phyloP scores from a whole-genome alignment of 2,113 vertebrate genomes.

The Alligator sinensis region DNA sequence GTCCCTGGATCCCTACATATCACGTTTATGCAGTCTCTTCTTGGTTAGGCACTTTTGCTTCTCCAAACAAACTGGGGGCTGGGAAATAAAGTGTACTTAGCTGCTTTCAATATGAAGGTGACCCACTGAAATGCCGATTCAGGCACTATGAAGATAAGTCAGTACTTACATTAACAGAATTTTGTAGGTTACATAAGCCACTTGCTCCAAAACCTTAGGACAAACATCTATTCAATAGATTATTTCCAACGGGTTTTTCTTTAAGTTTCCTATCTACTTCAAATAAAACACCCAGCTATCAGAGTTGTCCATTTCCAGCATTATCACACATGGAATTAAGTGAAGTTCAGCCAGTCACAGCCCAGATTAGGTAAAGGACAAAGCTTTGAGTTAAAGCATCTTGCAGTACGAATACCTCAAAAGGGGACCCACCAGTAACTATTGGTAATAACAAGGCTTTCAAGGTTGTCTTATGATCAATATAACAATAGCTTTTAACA shows the following conservation, averaged over 20 bases:
- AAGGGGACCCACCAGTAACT: background rate
- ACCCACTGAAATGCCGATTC: conserved; percentile 19
- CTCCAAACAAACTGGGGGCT: conserved; percentile 6
- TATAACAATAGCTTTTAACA: background rate
- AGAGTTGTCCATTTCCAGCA: conserved; percentile 34
- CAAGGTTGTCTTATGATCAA: background rate
- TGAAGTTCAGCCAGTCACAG: conserved; percentile 4
- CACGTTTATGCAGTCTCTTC: conserved; percentile 48
- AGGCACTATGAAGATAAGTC: background rate
- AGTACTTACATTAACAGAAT: conserved; percentile 30
- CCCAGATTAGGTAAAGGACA: conserved; percentile 35
- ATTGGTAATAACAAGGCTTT: background rate
- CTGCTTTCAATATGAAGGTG: conserved; percentile 43
- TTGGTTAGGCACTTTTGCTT: conserved; percentile 26
- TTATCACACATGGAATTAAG: background rate
- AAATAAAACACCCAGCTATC: conserved; percentile 31
- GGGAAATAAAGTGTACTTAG: conserved; percentile 27
- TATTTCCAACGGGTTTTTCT: background rate
- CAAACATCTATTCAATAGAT: conserved; percentile 17
- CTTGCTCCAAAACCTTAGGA: conserved; percentile 34
- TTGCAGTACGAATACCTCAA: background rate
- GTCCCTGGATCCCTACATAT: conserved; percentile 46
- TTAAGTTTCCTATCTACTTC: conserved; percentile 28
- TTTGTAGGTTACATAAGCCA: conserved; percentile 45
- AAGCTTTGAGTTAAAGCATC: conserved; percentile 32